Evolutionary conservation across 2,113 vertebrate species (phyloP), one percentile per base, ranked within the genome.

Genomic region (Pelecanoides urinatrix): DNA sequence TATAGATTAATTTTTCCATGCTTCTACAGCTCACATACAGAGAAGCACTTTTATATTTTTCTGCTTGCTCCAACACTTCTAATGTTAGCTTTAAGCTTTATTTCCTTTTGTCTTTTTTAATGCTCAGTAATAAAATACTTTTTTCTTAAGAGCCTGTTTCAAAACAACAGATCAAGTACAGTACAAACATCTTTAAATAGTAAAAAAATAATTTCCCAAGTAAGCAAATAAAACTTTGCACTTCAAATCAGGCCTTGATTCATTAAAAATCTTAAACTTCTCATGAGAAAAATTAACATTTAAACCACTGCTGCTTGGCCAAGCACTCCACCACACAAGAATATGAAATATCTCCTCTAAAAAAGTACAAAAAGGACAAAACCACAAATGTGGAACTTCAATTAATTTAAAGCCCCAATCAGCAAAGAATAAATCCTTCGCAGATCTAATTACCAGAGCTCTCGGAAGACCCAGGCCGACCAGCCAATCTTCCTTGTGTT

Each of bases 351-450:
- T 99, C 98, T 98, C 98, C 98, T 98, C 98, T 97, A 98, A 98
- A 98, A 98, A 98, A 98, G 98, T 98, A 98, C 98, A 98, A 99
- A 99, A 98, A 98, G 98, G 98, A 99, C 98, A 99, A 99, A 99
- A 98, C 98, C 98, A 99, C 98, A 99, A 99, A 99, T 99, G 99
- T 99, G 99, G 99, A 99, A 99, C 99, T 99, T 99, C 99, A 99
- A 99, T 99, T 99, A 99, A 99, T 99, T 99, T 99, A 99, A 99
- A 99, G 98, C 98, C 98, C 99, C 99, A 99, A 99, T 99, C 99
- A 99, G 99, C 98, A 99, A 98, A 99, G 99, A 99, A 99, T 99
- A 99, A 99, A 99, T 99, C 99, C 98, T 99, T 99, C 96, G 98
- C 99, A 99, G 99, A 99, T 99, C 99, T 99, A 99, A 99, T 99